Conservation (phyloP, 2,113 vertebrate species). For the Procavia capensis region DNA sequence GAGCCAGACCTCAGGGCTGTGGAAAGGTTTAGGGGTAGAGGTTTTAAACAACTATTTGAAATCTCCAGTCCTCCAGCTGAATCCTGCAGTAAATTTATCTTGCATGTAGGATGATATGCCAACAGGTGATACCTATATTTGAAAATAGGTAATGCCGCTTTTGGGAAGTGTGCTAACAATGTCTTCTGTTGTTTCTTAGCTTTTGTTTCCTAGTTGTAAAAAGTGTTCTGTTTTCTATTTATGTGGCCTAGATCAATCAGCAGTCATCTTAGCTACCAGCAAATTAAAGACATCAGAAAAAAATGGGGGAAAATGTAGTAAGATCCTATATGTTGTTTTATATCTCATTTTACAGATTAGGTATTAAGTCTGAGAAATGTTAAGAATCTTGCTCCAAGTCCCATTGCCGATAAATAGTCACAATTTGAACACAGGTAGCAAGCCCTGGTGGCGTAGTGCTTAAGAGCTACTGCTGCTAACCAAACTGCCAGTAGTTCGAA, state of each 20-base stretch:
- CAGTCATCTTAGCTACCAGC: background rate
- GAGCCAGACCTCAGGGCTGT: background rate
- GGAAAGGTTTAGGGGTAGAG: background rate
- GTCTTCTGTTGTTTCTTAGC: background rate
- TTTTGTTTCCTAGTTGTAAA: background rate
- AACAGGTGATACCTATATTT: background rate
- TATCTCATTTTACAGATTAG: background rate
- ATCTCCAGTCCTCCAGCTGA: background rate
- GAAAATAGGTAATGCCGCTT: background rate
- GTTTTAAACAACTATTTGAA: background rate
- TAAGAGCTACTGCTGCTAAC: no score
- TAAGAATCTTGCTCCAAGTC: constrained; percentile 10
- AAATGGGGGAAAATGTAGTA: background rate
- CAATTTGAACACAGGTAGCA: background rate
- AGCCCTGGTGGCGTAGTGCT: no score
- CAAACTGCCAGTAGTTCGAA: no score
- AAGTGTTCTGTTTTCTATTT: background rate
- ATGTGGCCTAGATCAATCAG: background rate
- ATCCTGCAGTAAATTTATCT: background rate
- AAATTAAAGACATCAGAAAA: background rate
- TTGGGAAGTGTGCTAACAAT: background rate
- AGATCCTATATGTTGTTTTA: background rate
- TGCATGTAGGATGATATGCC: background rate
- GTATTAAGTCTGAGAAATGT: background rate
- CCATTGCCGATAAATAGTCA: background rate